A percentile compares a stretch with the other conserved stretches of the same genome.
Evolutionary conservation across 2,113 vertebrate species (phyloP).

Genomic region (Origma solitaria): DNA sequence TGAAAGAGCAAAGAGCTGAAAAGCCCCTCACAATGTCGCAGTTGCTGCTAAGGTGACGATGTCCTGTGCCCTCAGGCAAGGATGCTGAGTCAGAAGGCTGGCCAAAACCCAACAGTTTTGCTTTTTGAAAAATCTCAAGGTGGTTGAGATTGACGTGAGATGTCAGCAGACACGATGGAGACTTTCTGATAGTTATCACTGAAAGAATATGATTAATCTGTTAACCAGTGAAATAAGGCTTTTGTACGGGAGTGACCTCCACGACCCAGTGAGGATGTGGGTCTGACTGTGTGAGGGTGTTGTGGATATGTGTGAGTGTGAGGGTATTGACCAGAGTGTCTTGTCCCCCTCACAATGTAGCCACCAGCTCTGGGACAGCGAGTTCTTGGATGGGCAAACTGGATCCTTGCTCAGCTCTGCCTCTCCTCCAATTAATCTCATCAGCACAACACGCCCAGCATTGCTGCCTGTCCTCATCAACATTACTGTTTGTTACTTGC

Average conservation of each 20-base stretch:
- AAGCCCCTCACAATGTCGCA: not conserved
- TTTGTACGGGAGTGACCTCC: not conserved
- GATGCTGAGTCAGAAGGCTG: not conserved
- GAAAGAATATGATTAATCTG: not conserved
- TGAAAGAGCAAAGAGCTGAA: not conserved
- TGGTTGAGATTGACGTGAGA: not conserved
- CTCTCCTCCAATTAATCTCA: not conserved
- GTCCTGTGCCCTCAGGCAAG: not conserved
- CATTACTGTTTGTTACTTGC: not conserved
- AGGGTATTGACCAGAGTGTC: fast-evolving
- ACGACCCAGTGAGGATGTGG: not conserved
- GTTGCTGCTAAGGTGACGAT: not conserved
- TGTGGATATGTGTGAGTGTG: not conserved
- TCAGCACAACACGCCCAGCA: not conserved
- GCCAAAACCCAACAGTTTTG: not conserved
- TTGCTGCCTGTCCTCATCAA: not conserved
- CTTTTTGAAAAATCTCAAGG: not conserved
- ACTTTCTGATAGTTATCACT: not conserved
- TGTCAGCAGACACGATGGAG: not conserved
- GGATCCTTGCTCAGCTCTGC: not conserved
- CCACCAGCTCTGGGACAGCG: not conserved
- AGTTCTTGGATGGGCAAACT: not conserved
- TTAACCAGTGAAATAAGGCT: not conserved
- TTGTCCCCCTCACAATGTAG: fast-evolving
- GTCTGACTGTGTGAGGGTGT: not conserved